Percentiles rank a stretch among this genome's conserved stretches.
phyloP scores from a whole-genome alignment of 2,888 invertebrate species.

The Petrophora chlorosata region DNA sequence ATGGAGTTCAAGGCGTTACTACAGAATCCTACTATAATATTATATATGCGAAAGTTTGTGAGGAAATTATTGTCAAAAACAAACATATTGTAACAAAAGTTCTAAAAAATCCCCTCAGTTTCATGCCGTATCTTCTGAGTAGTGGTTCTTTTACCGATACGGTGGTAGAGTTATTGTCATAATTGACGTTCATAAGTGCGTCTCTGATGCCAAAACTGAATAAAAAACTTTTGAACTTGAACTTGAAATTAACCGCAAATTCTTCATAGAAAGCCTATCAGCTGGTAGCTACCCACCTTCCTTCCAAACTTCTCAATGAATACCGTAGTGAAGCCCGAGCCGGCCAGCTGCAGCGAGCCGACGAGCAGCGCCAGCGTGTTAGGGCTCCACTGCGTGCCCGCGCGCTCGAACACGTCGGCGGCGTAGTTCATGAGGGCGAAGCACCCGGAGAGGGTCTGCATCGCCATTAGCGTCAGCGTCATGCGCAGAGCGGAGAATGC shows the following conservation, averaged over 20 bases:
- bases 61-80: too few species aligned
- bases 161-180: too few species aligned
- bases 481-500: constrained; percentile 63
- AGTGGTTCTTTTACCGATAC: too few species aligned
- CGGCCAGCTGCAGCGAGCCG: constrained; percentile 61
- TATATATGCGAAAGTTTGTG: too few species aligned
- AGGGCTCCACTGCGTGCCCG: constrained; percentile 81
- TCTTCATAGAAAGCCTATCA: background rate
- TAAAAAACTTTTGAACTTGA: too few species aligned
- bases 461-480: constrained; percentile 60
- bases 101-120: too few species aligned
- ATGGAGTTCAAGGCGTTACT: too few species aligned
- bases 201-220: too few species aligned
- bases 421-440: constrained; percentile 75
- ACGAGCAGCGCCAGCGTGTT: constrained; percentile 61
- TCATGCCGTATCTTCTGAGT: too few species aligned
- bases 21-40: too few species aligned
- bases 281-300: constrained; percentile 57
- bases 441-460: constrained; percentile 69
- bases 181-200: too few species aligned
- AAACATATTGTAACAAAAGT: too few species aligned
- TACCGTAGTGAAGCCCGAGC: constrained; percentile 63
- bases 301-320: constrained; percentile 68
- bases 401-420: constrained; percentile 63
- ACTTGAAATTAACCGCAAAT: background rate